Conservation (phyloP, 2,888 invertebrate genomes). For the Agelastica alni region DNA sequence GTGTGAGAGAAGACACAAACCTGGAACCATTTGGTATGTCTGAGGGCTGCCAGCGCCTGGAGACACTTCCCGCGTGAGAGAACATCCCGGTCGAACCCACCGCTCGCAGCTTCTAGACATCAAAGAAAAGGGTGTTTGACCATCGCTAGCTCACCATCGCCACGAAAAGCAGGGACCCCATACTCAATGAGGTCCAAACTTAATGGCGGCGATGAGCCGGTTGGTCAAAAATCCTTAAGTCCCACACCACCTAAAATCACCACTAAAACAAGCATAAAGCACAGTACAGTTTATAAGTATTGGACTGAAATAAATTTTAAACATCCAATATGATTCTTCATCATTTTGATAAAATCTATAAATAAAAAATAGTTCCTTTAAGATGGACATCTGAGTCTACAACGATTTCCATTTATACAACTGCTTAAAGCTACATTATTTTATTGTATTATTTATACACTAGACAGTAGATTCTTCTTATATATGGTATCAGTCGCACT, state of each 20-base stretch:
- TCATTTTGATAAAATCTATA: not conserved
- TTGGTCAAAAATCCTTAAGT: slow-evolving; percentile 73
- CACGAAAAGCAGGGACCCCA: slow-evolving; percentile 12
- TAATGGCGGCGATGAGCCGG: slow-evolving; percentile 45
- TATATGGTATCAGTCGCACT: slow-evolving; percentile 39
- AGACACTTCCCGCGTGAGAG: slow-evolving; percentile 99
- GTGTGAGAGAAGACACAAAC: slow-evolving; percentile 68
- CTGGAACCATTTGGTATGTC: slow-evolving; percentile 99
- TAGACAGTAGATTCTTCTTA: slow-evolving; percentile 27
- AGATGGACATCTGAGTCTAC: slow-evolving; percentile 14
- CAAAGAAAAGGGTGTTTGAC: slow-evolving; percentile 75
- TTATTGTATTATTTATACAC: slow-evolving; percentile 1
- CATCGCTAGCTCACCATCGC: slow-evolving; percentile 59
- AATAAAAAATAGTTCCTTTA: slow-evolving; percentile 9
- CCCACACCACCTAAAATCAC: slow-evolving; percentile 58
- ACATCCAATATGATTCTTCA: not conserved
- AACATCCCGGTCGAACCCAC: slow-evolving; percentile 83
- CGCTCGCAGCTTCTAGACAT: slow-evolving; percentile 66
- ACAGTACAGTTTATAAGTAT: slow-evolving; percentile 54
- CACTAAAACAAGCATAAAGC: slow-evolving; percentile 52
- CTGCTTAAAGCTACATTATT: not conserved
- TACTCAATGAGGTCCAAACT: slow-evolving; percentile 3
- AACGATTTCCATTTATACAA: slow-evolving; percentile 15
- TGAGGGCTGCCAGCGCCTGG: slow-evolving; percentile 99
- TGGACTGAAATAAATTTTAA: slow-evolving; percentile 43